Base-by-base conservation (phyloP, 2,797 vertebrate species). In the Phoxinus dragarum region DNA sequence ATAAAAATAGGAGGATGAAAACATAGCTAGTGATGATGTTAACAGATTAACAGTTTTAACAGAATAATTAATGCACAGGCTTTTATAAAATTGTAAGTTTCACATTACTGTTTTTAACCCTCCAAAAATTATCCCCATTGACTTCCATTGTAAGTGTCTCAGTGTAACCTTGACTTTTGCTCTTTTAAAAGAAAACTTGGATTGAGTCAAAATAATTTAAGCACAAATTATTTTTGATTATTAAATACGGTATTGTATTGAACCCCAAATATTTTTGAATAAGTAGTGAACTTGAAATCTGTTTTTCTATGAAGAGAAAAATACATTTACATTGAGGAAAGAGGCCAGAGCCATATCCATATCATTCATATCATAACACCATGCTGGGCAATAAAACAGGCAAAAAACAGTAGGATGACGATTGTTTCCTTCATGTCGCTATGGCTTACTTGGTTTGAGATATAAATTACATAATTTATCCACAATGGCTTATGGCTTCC, bases 391-490 rank as follows among this genome's bases (percentile, higher is more conserved):
- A 56, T 36, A 54, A 75, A 75, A 74, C 44, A 38, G 19, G 31
- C 9, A 0, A 56, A 56, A 56, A 76, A 59, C 75, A 77, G 36
- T 66, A 31, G 61, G 27, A 19, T 7, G 23, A 31, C 21, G 47
- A 42, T 84, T 12, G 17, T 27, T 84, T 23, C 34, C 61, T 59
- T 17, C 36, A 72, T 69, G 36, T 44, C 31, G 23, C 27, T 27
- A 5, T n/a, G n/a, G 52, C 44, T 75, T 52, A 19, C 34, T 66
- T 66, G 6, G 49, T 64, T 23, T 31, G 21, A 75, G 19, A 66
- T 38, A 84, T 86, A 86, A 84, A 85, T 84, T 74, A 75, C 86
- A 86, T 89, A 78, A 87, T 90, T 88, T 85, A 69, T 86, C 87
- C 56, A 56, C 64, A 77, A 31, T 38, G 40, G 36, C 38, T 86